Percentiles rank a stretch among this genome's conserved stretches.
Conservation (phyloP, 2,113 vertebrate species). For the Daphoenositta chrysoptera region DNA sequence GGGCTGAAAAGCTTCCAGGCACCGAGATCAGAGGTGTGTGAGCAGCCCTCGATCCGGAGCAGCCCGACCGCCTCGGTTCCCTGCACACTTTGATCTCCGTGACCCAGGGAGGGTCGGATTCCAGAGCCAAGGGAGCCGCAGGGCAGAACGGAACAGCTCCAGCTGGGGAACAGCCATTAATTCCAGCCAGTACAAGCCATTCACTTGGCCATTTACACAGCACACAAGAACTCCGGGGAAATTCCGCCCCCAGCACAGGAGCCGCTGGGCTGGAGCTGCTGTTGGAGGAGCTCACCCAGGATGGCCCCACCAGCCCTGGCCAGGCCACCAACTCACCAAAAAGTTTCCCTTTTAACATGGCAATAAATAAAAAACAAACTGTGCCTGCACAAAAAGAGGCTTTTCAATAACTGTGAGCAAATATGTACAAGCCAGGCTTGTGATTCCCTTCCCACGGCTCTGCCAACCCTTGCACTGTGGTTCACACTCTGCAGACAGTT, state of each 20-base stretch:
- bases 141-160: background rate
- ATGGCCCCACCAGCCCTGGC: background rate
- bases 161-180: no score
- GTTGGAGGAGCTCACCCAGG: accelerated
- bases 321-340: background rate
- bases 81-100: background rate
- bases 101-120: accelerated
- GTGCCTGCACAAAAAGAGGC: background rate
- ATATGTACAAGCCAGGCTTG: accelerated
- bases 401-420: background rate
- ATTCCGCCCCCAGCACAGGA: accelerated
- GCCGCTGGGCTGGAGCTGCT: accelerated
- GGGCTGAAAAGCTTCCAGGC: background rate
- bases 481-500: background rate
- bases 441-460: background rate
- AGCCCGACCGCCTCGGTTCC: accelerated
- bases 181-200: background rate
- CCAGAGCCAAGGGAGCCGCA: background rate
- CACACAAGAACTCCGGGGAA: accelerated
- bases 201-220: background rate
- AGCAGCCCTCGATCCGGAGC: background rate
- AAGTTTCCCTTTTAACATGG: accelerated
- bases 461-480: background rate
- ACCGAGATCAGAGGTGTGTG: background rate
- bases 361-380: background rate